A percentile compares a stretch with the other conserved stretches of the same genome.
These are phyloP conservation scores for Tenebrio molitor DNA, from an alignment of 1,140 invertebrate species.

Conservation along the genomic window DNA sequence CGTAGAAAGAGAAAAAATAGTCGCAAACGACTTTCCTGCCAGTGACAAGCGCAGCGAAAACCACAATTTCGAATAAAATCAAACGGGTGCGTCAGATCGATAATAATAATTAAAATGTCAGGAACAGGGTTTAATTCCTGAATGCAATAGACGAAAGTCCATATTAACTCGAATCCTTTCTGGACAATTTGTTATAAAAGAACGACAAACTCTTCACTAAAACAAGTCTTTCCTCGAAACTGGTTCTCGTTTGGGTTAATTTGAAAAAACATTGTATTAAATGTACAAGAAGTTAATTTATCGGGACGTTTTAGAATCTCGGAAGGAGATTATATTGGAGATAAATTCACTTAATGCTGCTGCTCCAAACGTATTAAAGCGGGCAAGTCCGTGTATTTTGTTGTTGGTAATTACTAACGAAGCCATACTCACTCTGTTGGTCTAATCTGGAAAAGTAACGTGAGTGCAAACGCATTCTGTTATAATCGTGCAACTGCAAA, in stretches of 20 bases:
- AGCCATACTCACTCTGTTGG: background rate
- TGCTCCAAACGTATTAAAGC: conserved; percentile 36
- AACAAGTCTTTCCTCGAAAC: conserved; percentile 2
- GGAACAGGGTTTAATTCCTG: too few species aligned
- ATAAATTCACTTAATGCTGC: conserved; percentile 36
- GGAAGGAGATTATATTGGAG: conserved; percentile 6
- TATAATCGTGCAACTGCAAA: background rate
- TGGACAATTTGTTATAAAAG: too few species aligned
- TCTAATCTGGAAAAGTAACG: conserved; percentile 8
- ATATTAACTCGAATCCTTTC: too few species aligned
- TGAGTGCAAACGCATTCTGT: background rate
- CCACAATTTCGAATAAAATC: conserved; percentile 19
- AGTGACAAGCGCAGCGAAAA: background rate
- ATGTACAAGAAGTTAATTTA: conserved; percentile 7
- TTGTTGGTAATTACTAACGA: conserved; percentile 33
- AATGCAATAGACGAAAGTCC: too few species aligned
- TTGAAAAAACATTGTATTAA: background rate
- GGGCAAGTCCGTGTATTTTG: conserved; percentile 28
- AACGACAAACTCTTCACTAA: too few species aligned
- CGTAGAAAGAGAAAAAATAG: background rate
- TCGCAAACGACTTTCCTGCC: conserved; percentile 19
- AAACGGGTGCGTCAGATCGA: background rate
- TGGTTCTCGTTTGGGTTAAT: background rate
- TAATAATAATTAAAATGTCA: conserved; percentile 32
- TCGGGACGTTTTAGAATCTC: conserved; percentile 30